Percentiles rank a stretch among this genome's conserved stretches.
Evolutionary conservation across 2,113 vertebrate genomes (phyloP).

Genomic region (Pseudorhombus dupliciocellatus): DNA sequence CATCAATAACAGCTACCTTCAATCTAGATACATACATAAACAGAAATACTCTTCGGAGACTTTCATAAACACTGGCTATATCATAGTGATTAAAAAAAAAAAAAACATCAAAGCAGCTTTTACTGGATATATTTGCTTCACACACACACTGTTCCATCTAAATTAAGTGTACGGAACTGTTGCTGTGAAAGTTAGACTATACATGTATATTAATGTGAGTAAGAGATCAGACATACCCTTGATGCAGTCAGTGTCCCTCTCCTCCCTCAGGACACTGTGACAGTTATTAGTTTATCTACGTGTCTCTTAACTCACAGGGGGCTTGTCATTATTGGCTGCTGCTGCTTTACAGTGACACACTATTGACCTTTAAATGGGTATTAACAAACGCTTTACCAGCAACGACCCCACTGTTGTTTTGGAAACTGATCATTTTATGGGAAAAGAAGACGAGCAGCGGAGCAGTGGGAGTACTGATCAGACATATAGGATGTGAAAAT

Average conservation of each 20-base stretch:
- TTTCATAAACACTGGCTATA: background rate
- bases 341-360: conserved; percentile 62
- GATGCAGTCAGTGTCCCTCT: conserved; percentile 17
- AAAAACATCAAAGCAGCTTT: background rate
- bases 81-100: too few relatives aligned
- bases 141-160: too few relatives aligned
- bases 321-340: conserved; percentile 21
- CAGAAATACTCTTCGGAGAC: too few relatives aligned
- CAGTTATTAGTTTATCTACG: conserved; percentile 27
- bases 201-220: background rate
- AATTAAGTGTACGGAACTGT: background rate
- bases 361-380: conserved; percentile 74
- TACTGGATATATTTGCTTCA: too few relatives aligned
- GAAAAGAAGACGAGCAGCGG: conserved; percentile 40
- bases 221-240: conserved; percentile 58
- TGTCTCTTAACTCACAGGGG: conserved; percentile 35
- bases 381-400: conserved; percentile 68
- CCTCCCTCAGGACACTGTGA: conserved; percentile 41
- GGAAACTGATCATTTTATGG: conserved; percentile 70
- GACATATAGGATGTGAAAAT: conserved; percentile 12
- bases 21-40: too few relatives aligned
- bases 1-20: too few relatives aligned
- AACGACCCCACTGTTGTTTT: conserved; percentile 60
- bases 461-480: conserved; percentile 65
- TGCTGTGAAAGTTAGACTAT: background rate